Base-by-base conservation (phyloP, 2,888 invertebrate genomes). In the Leptura quadrifasciata region DNA sequence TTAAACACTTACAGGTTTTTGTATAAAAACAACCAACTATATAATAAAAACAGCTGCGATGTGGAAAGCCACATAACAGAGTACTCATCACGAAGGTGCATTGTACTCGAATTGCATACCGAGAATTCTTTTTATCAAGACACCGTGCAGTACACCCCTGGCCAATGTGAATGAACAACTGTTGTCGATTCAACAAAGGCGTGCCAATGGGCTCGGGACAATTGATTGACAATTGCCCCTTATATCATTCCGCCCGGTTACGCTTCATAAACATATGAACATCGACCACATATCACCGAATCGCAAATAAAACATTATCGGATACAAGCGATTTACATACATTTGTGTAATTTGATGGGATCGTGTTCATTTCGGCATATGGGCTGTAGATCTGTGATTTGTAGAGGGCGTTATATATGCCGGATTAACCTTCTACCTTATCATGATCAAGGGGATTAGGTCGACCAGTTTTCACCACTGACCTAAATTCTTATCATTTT, bases 201-300 rank as follows among this genome's bases (percentile, higher is more conserved):
- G 64, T 74, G 61, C 65, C 74, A 75, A 76, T 76, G 77, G 77
- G 74, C 57, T 35, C 70, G 68, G 54, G 68, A 72, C 80, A 79
- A 80, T 79, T 80, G 80, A 80, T 80, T 78, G 79, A 79, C 80
- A 80, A 80, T 79, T 78, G 75, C 76, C 76, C 78, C 75, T 69
- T 57, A 60, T 69, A 69, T 69, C 69, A 69, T 69, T 69, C 47
- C 69, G 69, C 72, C 75, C 69, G 61, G 76, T 75, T 80, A 73
- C 77, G 78, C 78, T 71, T 65, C 52, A 74, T 75, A 77, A 78
- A 78, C 78, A 76, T 71, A 67, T 58, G 67, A 70, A 65, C 64
- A 76, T 67, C 64, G 39, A 69, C 69, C 69, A 27, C 69, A 69
- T 39, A 69, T 21, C 55, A 24, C 58, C 8, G 69, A 69, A 47